Base-by-base conservation (phyloP, 2,797 vertebrate genomes). In the Spea hammondii region DNA sequence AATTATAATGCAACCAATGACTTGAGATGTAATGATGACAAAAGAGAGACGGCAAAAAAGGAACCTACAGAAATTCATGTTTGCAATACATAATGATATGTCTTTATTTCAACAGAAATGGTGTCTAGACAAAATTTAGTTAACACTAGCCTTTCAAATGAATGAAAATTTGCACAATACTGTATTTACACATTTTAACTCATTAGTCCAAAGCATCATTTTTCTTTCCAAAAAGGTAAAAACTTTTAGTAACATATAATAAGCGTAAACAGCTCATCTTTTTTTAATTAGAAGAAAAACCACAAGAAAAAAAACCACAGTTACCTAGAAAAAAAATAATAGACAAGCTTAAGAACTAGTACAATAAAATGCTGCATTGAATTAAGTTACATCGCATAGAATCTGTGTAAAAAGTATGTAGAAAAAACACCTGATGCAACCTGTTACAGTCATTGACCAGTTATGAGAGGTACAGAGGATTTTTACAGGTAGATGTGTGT, bases 61-160 rank as follows among this genome's bases (percentile, higher is more conserved):
- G 2, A 53, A 53, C 10, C 51, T 7, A 53, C n/a, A 9, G 32
- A 51, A 65, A 75, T 44, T 46, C n/a, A 64, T 45, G 51, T 10
- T 83, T 92, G 92, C 92, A 91, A 92, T 96, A 94, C 92, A 94
- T 91, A 91, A 92, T 95, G 95, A 94, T 95, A 94, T 96, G 94
- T 96, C 95, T 99, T 99, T 99, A 99, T 99, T 99, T 99, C 96
- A 98, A 97, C 96, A 98, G 95, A 98, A 98, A 98, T 96, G 94
- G 95, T 97, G 96, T 98, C 96, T 95, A 97, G 95, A 98, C 96
- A 97, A 97, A 97, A 95, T 93, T 93, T 90, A 93, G 90, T 96
- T 96, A 97, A 97, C 95, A 97, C 95, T 98, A 98, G 94, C 94
- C 96, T 95, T 95, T 95, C 93, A 97, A 97, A 92, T 95, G 93